Percentiles rank a stretch among this genome's conserved stretches.
These are phyloP conservation scores for Stegostoma tigrinum DNA, from an alignment of 2,113 vertebrate species.

Conservation along the genomic window DNA sequence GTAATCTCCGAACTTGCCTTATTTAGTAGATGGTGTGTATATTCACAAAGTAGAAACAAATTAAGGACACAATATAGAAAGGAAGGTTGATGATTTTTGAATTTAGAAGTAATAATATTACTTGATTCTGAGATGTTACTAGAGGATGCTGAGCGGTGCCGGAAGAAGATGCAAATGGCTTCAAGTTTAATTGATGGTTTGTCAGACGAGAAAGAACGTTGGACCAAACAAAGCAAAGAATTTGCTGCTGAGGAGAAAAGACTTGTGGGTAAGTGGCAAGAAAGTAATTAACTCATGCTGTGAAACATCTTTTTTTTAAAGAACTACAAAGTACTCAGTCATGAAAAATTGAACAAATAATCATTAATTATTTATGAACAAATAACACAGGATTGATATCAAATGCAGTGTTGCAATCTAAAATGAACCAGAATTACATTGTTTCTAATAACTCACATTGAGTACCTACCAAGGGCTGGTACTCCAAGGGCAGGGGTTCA, in stretches of 20 bases:
- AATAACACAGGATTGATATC: background rate
- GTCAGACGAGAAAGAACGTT: slow-evolving; percentile 86
- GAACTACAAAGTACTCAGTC: background rate
- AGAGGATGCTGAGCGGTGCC: slow-evolving; percentile 82
- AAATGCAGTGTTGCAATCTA: background rate
- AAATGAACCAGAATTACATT: background rate
- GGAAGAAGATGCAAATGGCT: slow-evolving; percentile 85
- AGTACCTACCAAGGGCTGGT: no score
- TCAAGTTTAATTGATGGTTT: slow-evolving; percentile 84
- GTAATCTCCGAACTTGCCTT: background rate
- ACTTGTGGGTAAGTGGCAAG: slow-evolving; percentile 74
- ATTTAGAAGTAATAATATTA: background rate
- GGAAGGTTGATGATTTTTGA: background rate
- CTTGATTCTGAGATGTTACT: slow-evolving; percentile 63
- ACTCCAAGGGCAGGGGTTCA: no score
- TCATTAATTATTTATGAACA: slow-evolving; percentile 1
- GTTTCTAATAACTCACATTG: background rate
- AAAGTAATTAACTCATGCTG: background rate
- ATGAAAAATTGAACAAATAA: background rate
- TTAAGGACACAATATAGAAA: background rate
- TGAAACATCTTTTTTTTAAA: background rate
- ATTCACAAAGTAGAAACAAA: background rate
- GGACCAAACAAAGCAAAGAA: slow-evolving; percentile 89
- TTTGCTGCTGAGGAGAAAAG: slow-evolving; percentile 80
- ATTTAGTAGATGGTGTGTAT: background rate